Percentiles rank a stretch among this genome's conserved stretches.
These are phyloP conservation scores for Thecophora atra DNA, from an alignment of 2,888 invertebrate genomes.

Conservation along the genomic window DNA sequence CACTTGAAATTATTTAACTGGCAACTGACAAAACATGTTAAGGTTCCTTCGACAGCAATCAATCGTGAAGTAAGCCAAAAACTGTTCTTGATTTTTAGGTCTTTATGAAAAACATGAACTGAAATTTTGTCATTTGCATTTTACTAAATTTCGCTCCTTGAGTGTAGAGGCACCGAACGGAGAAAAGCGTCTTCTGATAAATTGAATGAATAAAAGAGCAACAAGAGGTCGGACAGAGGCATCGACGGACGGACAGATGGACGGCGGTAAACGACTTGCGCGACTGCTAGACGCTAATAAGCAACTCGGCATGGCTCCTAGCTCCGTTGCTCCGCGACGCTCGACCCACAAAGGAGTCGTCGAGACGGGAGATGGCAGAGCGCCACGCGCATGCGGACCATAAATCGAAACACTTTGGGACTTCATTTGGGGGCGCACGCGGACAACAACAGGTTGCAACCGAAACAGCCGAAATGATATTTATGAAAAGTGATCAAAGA, in stretches of 20 bases:
- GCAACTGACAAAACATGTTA: background rate
- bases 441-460: slow-evolving; percentile 37
- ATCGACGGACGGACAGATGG: slow-evolving; percentile 44
- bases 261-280: background rate
- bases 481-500: slow-evolving; percentile 45
- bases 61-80: background rate
- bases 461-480: slow-evolving; percentile 41
- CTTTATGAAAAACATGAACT: background rate
- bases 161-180: background rate
- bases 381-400: slow-evolving; percentile 43
- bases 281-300: slow-evolving; percentile 32
- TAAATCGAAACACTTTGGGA: slow-evolving; percentile 42
- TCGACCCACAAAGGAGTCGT: background rate
- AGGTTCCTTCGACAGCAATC: too few relatives aligned
- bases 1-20: background rate
- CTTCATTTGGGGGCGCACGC: slow-evolving; percentile 13
- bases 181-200: slow-evolving; percentile 54
- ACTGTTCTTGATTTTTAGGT: background rate
- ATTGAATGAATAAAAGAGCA: slow-evolving; percentile 65
- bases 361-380: slow-evolving; percentile 18
- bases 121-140: background rate
- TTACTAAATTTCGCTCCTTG: background rate
- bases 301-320: slow-evolving; percentile 34
- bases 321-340: slow-evolving; percentile 13
- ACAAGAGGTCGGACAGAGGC: slow-evolving; percentile 57